Base-by-base conservation (phyloP, 1,140 invertebrate species). In the Brachionus koreanus region DNA sequence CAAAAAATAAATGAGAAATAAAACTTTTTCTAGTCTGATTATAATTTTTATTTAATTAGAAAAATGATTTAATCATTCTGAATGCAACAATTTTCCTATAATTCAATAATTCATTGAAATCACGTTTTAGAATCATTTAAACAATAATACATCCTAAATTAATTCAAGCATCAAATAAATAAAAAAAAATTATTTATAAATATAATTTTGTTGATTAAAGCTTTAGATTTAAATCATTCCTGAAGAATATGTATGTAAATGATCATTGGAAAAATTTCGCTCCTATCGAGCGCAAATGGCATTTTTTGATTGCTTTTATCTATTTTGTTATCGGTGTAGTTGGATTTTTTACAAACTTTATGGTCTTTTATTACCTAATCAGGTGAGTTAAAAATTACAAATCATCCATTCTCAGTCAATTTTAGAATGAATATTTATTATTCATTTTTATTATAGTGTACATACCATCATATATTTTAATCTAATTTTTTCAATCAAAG, bases 361-460 rank as follows among this genome's bases (percentile, higher is more conserved):
- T 79, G 49, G 76, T 79, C 3, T 42, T 61, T 29, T 79, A 61
- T 65, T 79, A 79, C n/a, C n/a, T 79, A 42, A 16, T 79, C n/a
- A 35, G 57, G 49, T 61, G 42, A 79, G 19, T 35, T 5, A 5
- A 10, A 10, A 72, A 42, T 9, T 4, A 29, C 16, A 3, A 16
- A 7, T 57, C 5, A 57, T 6, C 10, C 29, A 29, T 29, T 29
- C 29, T 2, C 1, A 2, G 29, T 29, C 29, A 2, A 29, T 29
- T n/a, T 29, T 29, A 29, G n/a, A n/a, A n/a, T n/a, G n/a, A n/a
- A n/a, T n/a, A n/a, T n/a, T n/a, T n/a, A n/a, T n/a, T n/a, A n/a
- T n/a, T n/a, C n/a, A n/a, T n/a, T n/a, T n/a, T n/a, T n/a, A n/a
- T n/a, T n/a, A n/a, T n/a, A 29, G 3, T 3, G 3, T 3, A 29